Base-by-base conservation (phyloP, 2,888 invertebrate genomes). In the Kuschelorhynchus macadamiae region DNA sequence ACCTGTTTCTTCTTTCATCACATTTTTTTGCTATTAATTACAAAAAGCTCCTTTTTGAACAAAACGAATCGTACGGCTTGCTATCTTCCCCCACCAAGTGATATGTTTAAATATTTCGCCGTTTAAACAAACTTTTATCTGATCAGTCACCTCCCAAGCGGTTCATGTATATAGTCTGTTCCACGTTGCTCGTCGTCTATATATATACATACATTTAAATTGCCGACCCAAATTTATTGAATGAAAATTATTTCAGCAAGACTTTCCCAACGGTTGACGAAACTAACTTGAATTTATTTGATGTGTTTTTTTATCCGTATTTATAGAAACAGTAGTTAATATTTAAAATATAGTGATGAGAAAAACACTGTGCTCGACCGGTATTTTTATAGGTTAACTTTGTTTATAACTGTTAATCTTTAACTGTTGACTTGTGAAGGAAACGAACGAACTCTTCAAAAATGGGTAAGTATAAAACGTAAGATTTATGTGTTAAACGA, bases 361-460 rank as follows among this genome's bases (percentile, higher is more conserved):
- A 64, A 50, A 53, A 64, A 59, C 44, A 59, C 36, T 44, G 16
- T n/a, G 46, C 33, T 60, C 36, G 41, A 25, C 67, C 67, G 67
- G 63, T 60, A 25, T 42, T 49, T 63, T 60, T 68, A n/a, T 64
- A 68, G 64, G 64, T 68, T 68, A 68, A 52, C 46, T 53, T 68
- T 52, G 68, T 64, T 67, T 61, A 68, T 68, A 68, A 68, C 68
- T 57, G 62, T 67, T 63, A 63, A 62, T 56, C 33, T 49, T 61
- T 39, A 57, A 50, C 63, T 46, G 42, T 47, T 25, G n/a, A 25
- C n/a, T 20, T 25, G 50, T 56, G 47, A n/a, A 42, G 50, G 41
- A 59, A 67, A 52, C 44, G 36, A 61, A 33, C 47, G 36, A 61
- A 33, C 47, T 36, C 16, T 41, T 57, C 30, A 30, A 67, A n/a